Evolutionary conservation across 2,113 vertebrate genomes (phyloP).

Genomic region (Neolamprologus modestus): DNA sequence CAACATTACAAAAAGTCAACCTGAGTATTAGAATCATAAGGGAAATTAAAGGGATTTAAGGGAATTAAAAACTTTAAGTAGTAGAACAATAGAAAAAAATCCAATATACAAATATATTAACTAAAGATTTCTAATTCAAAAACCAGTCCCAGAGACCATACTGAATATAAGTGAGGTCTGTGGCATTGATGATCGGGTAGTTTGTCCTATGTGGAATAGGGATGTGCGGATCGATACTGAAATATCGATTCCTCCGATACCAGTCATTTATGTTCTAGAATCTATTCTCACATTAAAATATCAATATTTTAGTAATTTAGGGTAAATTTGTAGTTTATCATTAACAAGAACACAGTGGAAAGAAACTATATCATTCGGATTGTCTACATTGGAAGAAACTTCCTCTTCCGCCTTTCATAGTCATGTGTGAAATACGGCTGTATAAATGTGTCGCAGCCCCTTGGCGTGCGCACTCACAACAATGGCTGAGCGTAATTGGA

Average conservation of each 20-base stretch:
- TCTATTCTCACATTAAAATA: background rate
- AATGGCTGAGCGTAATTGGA: background rate
- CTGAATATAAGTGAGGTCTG: background rate
- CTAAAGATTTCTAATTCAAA: background rate
- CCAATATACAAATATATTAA: background rate
- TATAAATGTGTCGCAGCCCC: background rate
- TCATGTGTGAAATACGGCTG: accelerated
- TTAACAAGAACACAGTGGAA: background rate
- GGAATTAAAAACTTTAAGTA: background rate
- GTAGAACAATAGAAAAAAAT: background rate
- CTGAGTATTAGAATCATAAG: background rate
- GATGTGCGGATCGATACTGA: background rate
- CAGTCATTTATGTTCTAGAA: background rate
- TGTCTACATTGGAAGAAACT: background rate
- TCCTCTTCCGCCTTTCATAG: background rate
- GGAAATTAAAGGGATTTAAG: background rate
- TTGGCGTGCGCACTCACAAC: background rate
- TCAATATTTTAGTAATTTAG: background rate
- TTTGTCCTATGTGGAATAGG: background rate
- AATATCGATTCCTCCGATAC: background rate
- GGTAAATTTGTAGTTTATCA: background rate
- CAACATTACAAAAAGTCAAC: background rate
- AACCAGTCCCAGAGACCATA: background rate
- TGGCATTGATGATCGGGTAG: background rate
- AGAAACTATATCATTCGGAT: background rate